Conservation (phyloP, 2,888 invertebrate species). For the Cinara cedri region DNA sequence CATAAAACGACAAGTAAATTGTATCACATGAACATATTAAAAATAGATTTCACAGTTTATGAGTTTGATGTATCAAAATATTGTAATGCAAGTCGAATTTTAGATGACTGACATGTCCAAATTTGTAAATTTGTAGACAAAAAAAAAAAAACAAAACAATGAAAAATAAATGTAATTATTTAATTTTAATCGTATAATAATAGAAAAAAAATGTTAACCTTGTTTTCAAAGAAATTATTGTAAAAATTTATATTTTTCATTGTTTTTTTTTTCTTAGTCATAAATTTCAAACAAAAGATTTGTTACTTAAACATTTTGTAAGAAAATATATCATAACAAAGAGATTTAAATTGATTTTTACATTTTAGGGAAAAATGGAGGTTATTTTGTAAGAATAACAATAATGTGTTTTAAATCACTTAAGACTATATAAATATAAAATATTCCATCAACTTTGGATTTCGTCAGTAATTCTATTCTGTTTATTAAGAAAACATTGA, state of each 20-base stretch:
- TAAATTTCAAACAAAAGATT: neutral
- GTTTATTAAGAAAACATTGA: conserved; percentile 66
- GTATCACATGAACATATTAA: neutral
- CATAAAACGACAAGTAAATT: neutral
- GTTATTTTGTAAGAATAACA: conserved; percentile 10
- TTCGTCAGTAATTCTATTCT: conserved; percentile 52
- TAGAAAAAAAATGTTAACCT: conserved; percentile 2
- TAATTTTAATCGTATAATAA: neutral
- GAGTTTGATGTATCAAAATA: conserved; percentile 17
- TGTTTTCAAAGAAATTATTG: conserved; percentile 37
- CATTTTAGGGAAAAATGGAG: conserved; percentile 19
- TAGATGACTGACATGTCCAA: neutral
- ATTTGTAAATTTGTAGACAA: neutral
- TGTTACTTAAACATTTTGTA: conserved; percentile 8
- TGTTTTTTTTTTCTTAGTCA: conserved; percentile 1
- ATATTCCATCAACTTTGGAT: conserved; percentile 52
- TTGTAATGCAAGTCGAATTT: neutral
- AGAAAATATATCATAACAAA: conserved; percentile 19
- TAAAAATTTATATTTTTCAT: conserved; percentile 29
- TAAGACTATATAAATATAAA: conserved; percentile 8
- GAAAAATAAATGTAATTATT: neutral
- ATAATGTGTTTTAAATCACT: conserved; percentile 28
- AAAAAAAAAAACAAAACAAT: conserved; percentile 9
- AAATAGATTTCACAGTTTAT: neutral
- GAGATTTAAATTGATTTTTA: conserved; percentile 5